These are phyloP conservation scores for Panopea generosa DNA, from an alignment of 2,888 invertebrate species.

Conservation along the genomic window DNA sequence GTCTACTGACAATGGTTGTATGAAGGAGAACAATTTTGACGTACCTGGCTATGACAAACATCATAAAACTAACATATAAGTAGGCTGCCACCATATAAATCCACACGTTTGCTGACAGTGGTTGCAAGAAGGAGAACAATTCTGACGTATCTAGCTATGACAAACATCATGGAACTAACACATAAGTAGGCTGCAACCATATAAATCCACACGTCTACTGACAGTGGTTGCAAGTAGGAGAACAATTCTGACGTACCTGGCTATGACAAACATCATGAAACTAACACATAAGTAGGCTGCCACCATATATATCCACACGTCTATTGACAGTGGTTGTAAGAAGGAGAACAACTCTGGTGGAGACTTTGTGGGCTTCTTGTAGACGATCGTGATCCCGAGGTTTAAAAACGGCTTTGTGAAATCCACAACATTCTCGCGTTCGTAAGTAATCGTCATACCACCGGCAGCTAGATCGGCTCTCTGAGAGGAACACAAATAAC, in stretches of 20 bases:
- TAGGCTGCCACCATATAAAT: no score
- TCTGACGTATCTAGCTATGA: no score
- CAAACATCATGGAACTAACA: no score
- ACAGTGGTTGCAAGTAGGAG: no score
- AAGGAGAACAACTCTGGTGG: conserved; percentile 93
- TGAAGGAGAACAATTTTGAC: no score
- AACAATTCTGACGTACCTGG: conserved; percentile 88
- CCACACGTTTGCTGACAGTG: no score
- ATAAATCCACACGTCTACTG: no score
- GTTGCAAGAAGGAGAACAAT: no score
- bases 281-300: conserved; percentile 98
- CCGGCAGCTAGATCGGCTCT: conserved; percentile 98
- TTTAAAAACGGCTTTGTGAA: conserved; percentile 99
- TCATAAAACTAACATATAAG: no score
- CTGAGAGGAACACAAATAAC: conserved; percentile 86
- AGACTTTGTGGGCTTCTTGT: conserved; percentile 96
- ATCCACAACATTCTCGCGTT: conserved; percentile 97
- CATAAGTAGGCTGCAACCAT: no score
- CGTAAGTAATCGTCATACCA: conserved; percentile 99
- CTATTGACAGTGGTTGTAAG: conserved; percentile 94
- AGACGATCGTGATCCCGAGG: conserved; percentile 97
- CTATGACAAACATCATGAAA: conserved; percentile 97
- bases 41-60: no score
- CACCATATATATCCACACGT: conserved; percentile 98
- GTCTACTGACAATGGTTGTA: no score